phyloP scores from a whole-genome alignment of 2,888 invertebrate genomes.

The Lypha dubia region DNA sequence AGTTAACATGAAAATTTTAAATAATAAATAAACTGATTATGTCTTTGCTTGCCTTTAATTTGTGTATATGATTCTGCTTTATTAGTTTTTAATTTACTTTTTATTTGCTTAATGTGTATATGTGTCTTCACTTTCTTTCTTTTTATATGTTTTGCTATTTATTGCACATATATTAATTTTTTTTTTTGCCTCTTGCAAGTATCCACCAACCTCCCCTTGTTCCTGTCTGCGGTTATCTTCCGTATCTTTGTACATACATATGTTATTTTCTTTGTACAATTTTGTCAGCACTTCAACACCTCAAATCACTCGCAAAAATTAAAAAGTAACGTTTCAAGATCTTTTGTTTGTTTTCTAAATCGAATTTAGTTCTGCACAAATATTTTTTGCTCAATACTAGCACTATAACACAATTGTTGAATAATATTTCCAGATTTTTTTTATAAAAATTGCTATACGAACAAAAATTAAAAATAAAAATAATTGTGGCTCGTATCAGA shows the following conservation, averaged over 20 bases:
- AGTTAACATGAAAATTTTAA: slow-evolving; percentile 24
- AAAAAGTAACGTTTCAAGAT: neutral
- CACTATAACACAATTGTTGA: slow-evolving; percentile 2
- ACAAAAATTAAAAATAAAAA: slow-evolving; percentile 70
- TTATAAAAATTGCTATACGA: slow-evolving; percentile 61
- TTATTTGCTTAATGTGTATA: slow-evolving; percentile 24
- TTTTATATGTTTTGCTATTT: slow-evolving; percentile 47
- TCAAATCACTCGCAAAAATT: slow-evolving; percentile 22
- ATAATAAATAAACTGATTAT: slow-evolving; percentile 1
- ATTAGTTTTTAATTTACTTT: slow-evolving; percentile 38
- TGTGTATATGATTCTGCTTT: slow-evolving; percentile 21
- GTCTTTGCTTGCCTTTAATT: slow-evolving; percentile 48
- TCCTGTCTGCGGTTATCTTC: slow-evolving; percentile 61
- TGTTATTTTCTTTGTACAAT: slow-evolving; percentile 55
- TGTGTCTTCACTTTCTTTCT: slow-evolving; percentile 39
- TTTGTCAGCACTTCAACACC: slow-evolving; percentile 47
- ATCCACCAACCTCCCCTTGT: slow-evolving; percentile 62
- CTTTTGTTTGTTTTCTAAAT: slow-evolving; percentile 26
- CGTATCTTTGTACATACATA: slow-evolving; percentile 26
- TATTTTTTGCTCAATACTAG: slow-evolving; percentile 13
- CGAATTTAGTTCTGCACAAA: slow-evolving; percentile 1
- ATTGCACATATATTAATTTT: slow-evolving; percentile 36
- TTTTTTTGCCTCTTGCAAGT: slow-evolving; percentile 39
- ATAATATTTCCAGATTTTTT: slow-evolving; percentile 32
- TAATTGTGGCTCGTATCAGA: slow-evolving; percentile 65